phyloP scores from a whole-genome alignment of 1,140 invertebrate species.

The Cephus cinctus region DNA sequence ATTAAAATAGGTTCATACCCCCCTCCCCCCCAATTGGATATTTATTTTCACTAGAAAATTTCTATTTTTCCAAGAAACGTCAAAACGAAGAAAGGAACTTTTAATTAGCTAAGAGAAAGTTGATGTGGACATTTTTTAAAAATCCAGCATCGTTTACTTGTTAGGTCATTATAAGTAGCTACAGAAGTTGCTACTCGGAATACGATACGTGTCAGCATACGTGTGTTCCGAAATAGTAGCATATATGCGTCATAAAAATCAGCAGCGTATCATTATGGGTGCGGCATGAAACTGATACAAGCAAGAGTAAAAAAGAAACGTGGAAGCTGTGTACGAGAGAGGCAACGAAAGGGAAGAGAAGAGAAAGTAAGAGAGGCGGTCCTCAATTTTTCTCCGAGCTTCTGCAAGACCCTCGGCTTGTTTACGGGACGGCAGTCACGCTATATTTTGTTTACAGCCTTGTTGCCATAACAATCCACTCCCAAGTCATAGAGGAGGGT shows the following conservation, averaged over 20 bases:
- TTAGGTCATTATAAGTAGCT: too few relatives aligned
- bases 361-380: too few relatives aligned
- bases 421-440: conserved; percentile 32
- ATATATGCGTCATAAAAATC: conserved; percentile 13
- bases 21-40: too few relatives aligned
- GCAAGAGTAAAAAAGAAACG: conserved; percentile 12
- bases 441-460: conserved; percentile 35
- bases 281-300: conserved; percentile 28
- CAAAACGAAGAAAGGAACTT: conserved; percentile 1
- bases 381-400: conserved; percentile 19
- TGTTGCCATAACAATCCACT: conserved; percentile 35
- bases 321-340: conserved; percentile 7
- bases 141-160: too few relatives aligned
- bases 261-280: conserved; percentile 21
- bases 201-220: too few relatives aligned
- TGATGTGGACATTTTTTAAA: background rate
- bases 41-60: too few relatives aligned
- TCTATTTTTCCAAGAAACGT: too few relatives aligned
- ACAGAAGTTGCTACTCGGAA: too few relatives aligned
- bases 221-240: too few relatives aligned
- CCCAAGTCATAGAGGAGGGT: conserved; percentile 13
- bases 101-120: background rate
- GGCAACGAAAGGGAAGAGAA: background rate
- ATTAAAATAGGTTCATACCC: too few relatives aligned
- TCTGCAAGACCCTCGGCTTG: conserved; percentile 23